Evolutionary conservation across 2,888 invertebrate species (phyloP), one percentile per base, ranked within the genome.

Genomic region (Scaeva pyrastri): DNA sequence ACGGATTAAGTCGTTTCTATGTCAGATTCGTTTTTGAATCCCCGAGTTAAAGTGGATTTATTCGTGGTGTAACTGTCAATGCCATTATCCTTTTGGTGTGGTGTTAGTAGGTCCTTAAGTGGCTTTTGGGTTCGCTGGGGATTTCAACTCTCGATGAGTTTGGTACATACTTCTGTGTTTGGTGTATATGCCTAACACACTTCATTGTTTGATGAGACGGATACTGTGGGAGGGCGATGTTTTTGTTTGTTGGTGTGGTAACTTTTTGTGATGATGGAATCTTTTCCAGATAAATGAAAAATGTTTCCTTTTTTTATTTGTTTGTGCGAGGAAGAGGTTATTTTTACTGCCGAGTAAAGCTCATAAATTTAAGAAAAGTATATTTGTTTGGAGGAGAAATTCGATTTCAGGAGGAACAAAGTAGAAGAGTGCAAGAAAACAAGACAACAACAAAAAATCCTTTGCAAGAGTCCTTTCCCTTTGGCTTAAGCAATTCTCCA

Each of bases 21-120:
- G 86, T 86, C 86, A 62, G 78, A 82, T 86, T 82, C 86, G 86
- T 71, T 86, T 82, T 78, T 77, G 82, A 86, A 82, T 86, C 86
- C 78, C 60, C 74, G 86, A 86, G 77, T 86, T 86, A 86, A 86
- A 86, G 86, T 86, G 82, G 86, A 86, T 86, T 86, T 86, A 82
- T 86, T 86, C 86, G 86, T 86, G 86, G 86, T 86, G 86, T 86
- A 86, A 82, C 86, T 86, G 86, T 86, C 86, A 86, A 86, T 86
- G 74, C 82, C 82, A 86, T 86, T 86, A 86, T 86, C 78, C 86
- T 75, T 86, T 82, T 82, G 82, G 82, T 78, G 82, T 74, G 86
- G 82, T 74, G 82, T 82, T 80, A 80, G 84, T 78, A 86, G 82
- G 86, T 82, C 82, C 86, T 82, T 86, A 86, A 86, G 86, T 86